A percentile compares a stretch with the other conserved stretches of the same genome.
These are phyloP conservation scores for Amphimedon queenslandica DNA, from an alignment of 37 sponge, comb jelly and placozoan species.

Conservation along the genomic window DNA sequence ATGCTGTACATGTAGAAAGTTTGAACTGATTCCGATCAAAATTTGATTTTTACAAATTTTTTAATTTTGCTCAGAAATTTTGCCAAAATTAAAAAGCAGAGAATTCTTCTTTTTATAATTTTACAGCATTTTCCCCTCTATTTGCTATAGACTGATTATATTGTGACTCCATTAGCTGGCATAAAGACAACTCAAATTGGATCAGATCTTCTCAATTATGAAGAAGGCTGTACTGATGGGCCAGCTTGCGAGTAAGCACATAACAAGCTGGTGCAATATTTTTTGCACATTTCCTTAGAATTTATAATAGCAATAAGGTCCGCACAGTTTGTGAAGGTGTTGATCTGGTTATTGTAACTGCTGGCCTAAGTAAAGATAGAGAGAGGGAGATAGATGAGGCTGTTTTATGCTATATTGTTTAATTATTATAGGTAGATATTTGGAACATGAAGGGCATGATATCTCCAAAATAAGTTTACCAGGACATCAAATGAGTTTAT, in stretches of 20 bases:
- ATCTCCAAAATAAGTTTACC: constrained; percentile 46
- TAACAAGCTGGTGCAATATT: too few relatives aligned
- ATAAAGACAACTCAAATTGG: neutral
- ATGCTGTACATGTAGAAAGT: too few relatives aligned
- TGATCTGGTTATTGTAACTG: constrained; percentile 39
- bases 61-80: too few relatives aligned
- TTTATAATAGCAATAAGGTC: constrained; percentile 13
- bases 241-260: neutral
- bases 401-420: neutral
- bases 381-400: too few relatives aligned
- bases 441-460: constrained; percentile 49
- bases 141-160: constrained; percentile 23
- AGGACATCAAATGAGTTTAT: constrained; percentile 37
- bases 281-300: constrained; percentile 2
- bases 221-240: constrained; percentile 19
- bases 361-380: constrained; percentile 20
- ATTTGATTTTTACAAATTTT: too few relatives aligned
- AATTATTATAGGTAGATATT: constrained; percentile 13
- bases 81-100: too few relatives aligned
- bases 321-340: constrained; percentile 21
- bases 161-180: constrained; percentile 25
- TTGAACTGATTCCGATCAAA: too few relatives aligned
- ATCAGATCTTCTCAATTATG: neutral
- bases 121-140: too few relatives aligned
- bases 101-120: too few relatives aligned